Evolutionary conservation across 2,113 vertebrate genomes (phyloP), one percentile per base, ranked within the genome.

Genomic region (Dasyornis broadbenti): DNA sequence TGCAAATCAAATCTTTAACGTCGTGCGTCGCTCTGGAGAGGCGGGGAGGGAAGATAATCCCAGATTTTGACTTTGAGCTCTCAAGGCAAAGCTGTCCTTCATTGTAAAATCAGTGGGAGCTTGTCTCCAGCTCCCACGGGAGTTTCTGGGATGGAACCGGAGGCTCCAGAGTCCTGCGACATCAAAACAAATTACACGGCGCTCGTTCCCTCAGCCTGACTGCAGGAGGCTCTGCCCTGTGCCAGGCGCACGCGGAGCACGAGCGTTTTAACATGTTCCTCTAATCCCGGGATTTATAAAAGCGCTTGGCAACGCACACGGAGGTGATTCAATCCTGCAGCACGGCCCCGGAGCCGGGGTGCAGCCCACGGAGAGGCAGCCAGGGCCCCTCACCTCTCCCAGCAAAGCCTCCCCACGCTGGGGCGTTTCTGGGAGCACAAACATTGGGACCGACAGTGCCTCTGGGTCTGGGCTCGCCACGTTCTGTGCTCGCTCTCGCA

Each of bases 1-100:
- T 90, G 93, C 95, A 95, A 92, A 97, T 92, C 95, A 86, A 91
- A 95, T 53, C 91, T 83, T 64, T 22, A 71, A 35, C 21, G 2
- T 20, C 0, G 30, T 2, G 53, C 45, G 0, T 60, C 13, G 35
- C 88, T 81, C 75, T 66, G 87, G 71, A 92, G 90, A 90, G 78
- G 73, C 2, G 10, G 70, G 71, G 68, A 65, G 90, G 85, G 27
- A 71, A 81, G 64, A 64, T 92, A 88, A 92, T 78, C 90, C 91
- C 76, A 22, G 80, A n/a, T 82, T 95, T 88, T 78, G 88, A 39
- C 86, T 82, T 27, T 9, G 85, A 92, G 65, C 50, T 87, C 9
- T 60, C 57, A 15, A 89, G 50, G 53, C 82, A 53, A 52, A 95
- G 73, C 85, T 61, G 60, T 56, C 86, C 84, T 60, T 76, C 81